Evolutionary conservation across 2,797 vertebrate species (phyloP).

Genomic region (Botia almorhae): DNA sequence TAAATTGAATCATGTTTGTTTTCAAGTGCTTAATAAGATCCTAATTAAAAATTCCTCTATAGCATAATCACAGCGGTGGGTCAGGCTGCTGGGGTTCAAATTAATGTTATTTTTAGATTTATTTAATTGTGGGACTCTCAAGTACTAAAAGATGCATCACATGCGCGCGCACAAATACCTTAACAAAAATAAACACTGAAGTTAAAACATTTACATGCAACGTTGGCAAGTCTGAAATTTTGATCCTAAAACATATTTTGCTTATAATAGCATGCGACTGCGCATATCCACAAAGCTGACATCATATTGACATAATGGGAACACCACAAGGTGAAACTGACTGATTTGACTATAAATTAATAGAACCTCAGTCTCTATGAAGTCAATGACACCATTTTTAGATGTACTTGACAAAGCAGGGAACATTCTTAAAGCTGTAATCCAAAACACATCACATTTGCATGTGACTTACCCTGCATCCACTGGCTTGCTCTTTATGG

Average conservation of each 20-base stretch:
- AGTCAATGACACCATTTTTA: slow-evolving; percentile 27
- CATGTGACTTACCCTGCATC: slow-evolving; percentile 30
- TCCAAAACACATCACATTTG: slow-evolving; percentile 69
- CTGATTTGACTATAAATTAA: slow-evolving; percentile 35
- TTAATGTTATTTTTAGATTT: slow-evolving; percentile 26
- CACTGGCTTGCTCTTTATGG: slow-evolving; percentile 62
- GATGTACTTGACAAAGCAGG: slow-evolving; percentile 26
- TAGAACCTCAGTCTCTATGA: not conserved
- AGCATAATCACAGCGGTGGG: slow-evolving; percentile 57
- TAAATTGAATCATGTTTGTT: slow-evolving; percentile 79
- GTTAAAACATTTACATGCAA: not conserved
- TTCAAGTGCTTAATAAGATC: slow-evolving; percentile 73
- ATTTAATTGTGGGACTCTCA: slow-evolving; percentile 40
- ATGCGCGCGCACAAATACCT: not conserved
- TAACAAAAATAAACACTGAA: not conserved
- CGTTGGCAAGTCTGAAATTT: not conserved
- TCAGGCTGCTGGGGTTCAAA: slow-evolving; percentile 56
- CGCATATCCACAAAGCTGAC: not conserved
- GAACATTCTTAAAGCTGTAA: slow-evolving; percentile 11
- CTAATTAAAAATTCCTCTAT: slow-evolving; percentile 72
- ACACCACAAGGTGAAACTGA: slow-evolving; percentile 26
- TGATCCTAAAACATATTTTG: slow-evolving; percentile 28
- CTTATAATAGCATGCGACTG: slow-evolving; percentile 14
- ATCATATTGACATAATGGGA: slow-evolving; percentile 39
- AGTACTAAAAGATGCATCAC: slow-evolving; percentile 23